These are phyloP conservation scores for Coccyzus lansbergi DNA, from an alignment of 2,797 vertebrate species.

Conservation along the genomic window DNA sequence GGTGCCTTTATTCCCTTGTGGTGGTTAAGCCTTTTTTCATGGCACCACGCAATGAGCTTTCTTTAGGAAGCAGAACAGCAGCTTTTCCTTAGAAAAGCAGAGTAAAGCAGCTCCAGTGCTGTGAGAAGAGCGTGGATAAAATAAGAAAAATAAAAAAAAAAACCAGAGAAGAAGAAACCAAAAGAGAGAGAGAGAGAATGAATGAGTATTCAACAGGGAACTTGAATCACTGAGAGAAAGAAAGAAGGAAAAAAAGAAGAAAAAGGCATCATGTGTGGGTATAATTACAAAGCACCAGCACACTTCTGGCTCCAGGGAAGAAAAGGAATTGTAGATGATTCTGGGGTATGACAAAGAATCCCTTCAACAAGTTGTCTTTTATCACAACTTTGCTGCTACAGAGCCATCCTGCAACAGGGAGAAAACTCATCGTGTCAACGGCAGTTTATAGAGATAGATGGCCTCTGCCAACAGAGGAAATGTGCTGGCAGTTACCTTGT, in stretches of 20 bases:
- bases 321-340: conserved; percentile 40
- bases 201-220: conserved; percentile 10
- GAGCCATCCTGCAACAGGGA: background rate
- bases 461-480: conserved; percentile 32
- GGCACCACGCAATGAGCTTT: conserved; percentile 58
- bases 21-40: conserved; percentile 47
- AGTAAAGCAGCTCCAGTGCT: conserved; percentile 9
- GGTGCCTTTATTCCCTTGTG: conserved; percentile 56
- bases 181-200: conserved; percentile 16
- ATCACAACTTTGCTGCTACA: conserved; percentile 53
- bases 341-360: conserved; percentile 55
- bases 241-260: background rate
- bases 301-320: background rate
- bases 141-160: background rate
- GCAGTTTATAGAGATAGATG: conserved; percentile 64
- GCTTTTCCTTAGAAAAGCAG: conserved; percentile 53
- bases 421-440: conserved; percentile 55
- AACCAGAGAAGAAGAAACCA: background rate
- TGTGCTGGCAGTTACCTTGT: background rate
- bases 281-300: conserved; percentile 56
- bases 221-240: conserved; percentile 3
- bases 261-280: background rate
- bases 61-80: conserved; percentile 25
- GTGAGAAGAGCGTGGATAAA: conserved; percentile 21
- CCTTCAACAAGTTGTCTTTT: conserved; percentile 65